These are phyloP conservation scores for Euzetes globulus DNA, from an alignment of 2,888 invertebrate genomes.

Conservation along the genomic window DNA sequence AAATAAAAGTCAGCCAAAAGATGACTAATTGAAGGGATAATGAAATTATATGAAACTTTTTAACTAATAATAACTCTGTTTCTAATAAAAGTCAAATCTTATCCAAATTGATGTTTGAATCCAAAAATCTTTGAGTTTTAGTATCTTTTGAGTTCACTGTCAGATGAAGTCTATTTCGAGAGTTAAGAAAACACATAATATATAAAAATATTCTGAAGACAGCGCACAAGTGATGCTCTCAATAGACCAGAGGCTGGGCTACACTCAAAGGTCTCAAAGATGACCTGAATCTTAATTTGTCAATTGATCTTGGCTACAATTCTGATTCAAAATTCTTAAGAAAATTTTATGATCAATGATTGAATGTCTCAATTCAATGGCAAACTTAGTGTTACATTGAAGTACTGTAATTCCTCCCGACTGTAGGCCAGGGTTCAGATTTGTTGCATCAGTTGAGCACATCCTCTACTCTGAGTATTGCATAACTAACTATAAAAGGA, in stretches of 20 bases:
- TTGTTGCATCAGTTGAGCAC: background rate
- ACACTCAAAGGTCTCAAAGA: background rate
- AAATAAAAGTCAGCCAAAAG: no score
- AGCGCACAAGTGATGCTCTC: conserved; percentile 6
- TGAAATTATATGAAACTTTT: no score
- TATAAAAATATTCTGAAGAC: conserved; percentile 5
- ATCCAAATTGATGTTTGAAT: background rate
- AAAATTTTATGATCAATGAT: no score
- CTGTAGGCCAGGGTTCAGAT: background rate
- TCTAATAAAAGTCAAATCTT: no score
- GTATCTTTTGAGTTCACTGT: background rate
- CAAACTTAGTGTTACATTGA: no score
- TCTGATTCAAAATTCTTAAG: no score
- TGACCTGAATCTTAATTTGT: no score
- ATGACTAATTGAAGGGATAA: no score
- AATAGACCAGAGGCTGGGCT: background rate
- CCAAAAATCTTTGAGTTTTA: background rate
- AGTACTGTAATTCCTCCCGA: background rate
- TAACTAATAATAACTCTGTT: no score
- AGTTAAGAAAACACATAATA: background rate
- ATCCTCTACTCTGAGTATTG: background rate
- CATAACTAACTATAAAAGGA: conserved; percentile 28
- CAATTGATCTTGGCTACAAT: no score
- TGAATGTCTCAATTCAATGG: no score
- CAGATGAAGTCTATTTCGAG: background rate